Percentiles rank a stretch among this genome's conserved stretches.
These are phyloP conservation scores for Oriolus oriolus DNA, from an alignment of 2,113 vertebrate genomes.

Conservation along the genomic window DNA sequence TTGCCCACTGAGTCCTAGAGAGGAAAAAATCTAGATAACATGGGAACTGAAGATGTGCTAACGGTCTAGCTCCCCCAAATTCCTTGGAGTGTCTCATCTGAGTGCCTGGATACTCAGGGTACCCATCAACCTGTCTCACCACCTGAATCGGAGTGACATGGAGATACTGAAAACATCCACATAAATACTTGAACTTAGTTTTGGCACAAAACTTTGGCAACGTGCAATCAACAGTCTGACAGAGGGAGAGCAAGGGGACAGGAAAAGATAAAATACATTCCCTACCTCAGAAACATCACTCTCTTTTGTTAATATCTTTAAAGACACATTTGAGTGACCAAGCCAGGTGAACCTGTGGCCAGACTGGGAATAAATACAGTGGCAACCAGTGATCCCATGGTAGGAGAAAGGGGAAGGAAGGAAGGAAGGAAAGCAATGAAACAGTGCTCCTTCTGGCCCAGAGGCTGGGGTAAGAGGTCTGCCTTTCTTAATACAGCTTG, in stretches of 20 bases:
- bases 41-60: not conserved
- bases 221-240: not conserved
- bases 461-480: not conserved
- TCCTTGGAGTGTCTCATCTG: not conserved
- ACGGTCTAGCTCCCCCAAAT: not conserved
- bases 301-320: not conserved
- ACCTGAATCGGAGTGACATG: not conserved
- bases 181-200: not conserved
- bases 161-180: not conserved
- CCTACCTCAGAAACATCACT: not conserved
- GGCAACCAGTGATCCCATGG: accelerated
- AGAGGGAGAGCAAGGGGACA: not conserved
- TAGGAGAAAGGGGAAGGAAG: not conserved
- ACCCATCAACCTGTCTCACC: not conserved
- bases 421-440: not conserved
- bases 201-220: not conserved
- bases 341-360: not conserved
- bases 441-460: not conserved
- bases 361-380: not conserved
- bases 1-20: not conserved
- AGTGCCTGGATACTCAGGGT: not conserved
- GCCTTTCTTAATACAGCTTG: not conserved
- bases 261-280: not conserved
- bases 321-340: not conserved
- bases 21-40: not conserved